Percentiles rank a stretch among this genome's conserved stretches.
Evolutionary conservation across 2,797 vertebrate species (phyloP).

Genomic region (Bradypus variegatus): DNA sequence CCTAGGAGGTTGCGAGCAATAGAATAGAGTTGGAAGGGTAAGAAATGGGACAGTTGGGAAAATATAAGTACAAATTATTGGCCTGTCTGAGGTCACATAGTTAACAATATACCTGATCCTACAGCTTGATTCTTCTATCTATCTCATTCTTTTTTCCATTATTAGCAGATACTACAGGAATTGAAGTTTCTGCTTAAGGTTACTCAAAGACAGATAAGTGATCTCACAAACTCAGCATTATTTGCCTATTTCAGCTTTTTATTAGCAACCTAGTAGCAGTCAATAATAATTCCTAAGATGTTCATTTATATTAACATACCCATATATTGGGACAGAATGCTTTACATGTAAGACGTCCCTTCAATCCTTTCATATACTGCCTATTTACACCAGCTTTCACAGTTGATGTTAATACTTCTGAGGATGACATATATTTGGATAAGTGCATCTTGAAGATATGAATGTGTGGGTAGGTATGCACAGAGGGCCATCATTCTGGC

Average conservation of each 20-base stretch:
- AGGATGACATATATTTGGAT: constrained; percentile 17
- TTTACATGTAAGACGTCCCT: not conserved
- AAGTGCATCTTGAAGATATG: not conserved
- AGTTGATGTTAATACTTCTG: not conserved
- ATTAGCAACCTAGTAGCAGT: not conserved
- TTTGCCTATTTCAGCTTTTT: constrained; percentile 14
- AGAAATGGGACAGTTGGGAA: not conserved
- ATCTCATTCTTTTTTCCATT: not conserved
- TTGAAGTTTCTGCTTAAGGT: constrained; percentile 4
- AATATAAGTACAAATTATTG: not conserved
- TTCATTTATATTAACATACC: constrained; percentile 17
- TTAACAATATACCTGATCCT: not conserved
- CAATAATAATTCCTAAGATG: constrained; percentile 11
- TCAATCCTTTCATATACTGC: not conserved
- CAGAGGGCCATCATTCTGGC: fast-evolving
- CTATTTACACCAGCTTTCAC: not conserved
- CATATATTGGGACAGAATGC: not conserved
- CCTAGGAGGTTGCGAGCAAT: not conserved
- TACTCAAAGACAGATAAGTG: constrained; percentile 8
- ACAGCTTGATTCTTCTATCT: not conserved
- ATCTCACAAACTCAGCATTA: constrained; percentile 10
- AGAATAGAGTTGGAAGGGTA: not conserved
- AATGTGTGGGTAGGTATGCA: no score
- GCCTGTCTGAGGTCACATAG: not conserved
- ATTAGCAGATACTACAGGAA: constrained; percentile 2